A percentile compares a stretch with the other conserved stretches of the same genome.
Conservation (phyloP, 1,140 invertebrate genomes). For the Trialeurodes vaporariorum region DNA sequence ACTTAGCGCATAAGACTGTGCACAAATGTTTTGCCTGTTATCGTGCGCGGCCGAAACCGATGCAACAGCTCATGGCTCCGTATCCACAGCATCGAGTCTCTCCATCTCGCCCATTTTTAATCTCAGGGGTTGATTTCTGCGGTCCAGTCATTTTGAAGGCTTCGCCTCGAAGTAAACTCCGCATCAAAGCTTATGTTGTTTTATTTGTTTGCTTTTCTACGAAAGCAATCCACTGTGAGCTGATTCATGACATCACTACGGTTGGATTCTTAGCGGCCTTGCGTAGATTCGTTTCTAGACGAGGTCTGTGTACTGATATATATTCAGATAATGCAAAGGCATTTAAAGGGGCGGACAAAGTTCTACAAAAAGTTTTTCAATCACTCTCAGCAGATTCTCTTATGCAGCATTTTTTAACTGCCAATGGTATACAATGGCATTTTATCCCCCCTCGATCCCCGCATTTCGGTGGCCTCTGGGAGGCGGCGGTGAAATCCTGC, state of each 20-base stretch:
- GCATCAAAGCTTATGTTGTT: not conserved
- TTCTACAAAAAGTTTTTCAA: no score
- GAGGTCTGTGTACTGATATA: no score
- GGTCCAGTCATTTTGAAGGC: slow-evolving; percentile 1
- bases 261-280: no score
- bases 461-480: slow-evolving; percentile 26
- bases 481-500: slow-evolving; percentile 26
- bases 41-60: not conserved
- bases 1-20: not conserved
- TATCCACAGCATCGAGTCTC: not conserved
- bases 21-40: slow-evolving; percentile 2
- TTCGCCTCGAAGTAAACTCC: no score
- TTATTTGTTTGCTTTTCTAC: slow-evolving; percentile 8
- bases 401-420: not conserved
- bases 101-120: not conserved
- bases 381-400: no score
- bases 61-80: not conserved
- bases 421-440: slow-evolving; percentile 1
- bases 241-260: not conserved
- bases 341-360: no score
- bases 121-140: not conserved
- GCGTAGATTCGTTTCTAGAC: no score
- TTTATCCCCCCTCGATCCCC: slow-evolving; percentile 5
- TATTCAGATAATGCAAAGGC: no score
- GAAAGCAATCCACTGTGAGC: not conserved